Conservation (phyloP, 1,140 invertebrate genomes). For the Brachionus paranguensis region DNA sequence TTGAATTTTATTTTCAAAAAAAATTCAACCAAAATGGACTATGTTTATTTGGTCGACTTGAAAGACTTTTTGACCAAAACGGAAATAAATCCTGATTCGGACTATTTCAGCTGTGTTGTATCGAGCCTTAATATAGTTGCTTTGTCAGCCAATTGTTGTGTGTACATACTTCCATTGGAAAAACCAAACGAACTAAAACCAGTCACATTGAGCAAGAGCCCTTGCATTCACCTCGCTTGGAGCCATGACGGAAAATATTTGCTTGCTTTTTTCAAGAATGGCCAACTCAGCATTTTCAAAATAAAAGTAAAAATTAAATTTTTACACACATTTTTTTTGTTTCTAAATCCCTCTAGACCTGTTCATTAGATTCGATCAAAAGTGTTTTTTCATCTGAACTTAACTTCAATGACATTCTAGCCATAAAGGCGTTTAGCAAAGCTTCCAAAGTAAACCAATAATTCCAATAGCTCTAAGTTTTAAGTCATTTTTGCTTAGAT, state of each 20-base stretch:
- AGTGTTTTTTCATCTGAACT: neutral
- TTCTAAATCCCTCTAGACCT: neutral
- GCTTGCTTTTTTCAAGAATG: neutral
- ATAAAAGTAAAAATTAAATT: neutral
- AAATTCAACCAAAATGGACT: neutral
- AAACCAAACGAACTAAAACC: conserved; percentile 35
- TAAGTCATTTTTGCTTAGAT: neutral
- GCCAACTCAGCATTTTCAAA: neutral
- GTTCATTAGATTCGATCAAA: neutral
- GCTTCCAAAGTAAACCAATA: neutral
- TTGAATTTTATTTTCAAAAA: neutral
- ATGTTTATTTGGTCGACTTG: conserved; percentile 32
- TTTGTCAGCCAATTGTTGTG: neutral
- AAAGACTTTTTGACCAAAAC: neutral
- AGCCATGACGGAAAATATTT: conserved; percentile 20
- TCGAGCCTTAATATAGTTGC: conserved; percentile 7
- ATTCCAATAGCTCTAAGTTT: neutral
- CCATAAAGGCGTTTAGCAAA: conserved; percentile 16
- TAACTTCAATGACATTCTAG: conserved; percentile 7
- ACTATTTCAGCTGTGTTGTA: neutral
- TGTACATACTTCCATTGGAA: conserved; percentile 32
- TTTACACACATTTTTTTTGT: neutral
- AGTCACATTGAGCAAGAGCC: neutral
- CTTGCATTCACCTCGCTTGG: neutral
- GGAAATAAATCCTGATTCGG: neutral